These are phyloP conservation scores for Gerris lacustris DNA, from an alignment of 2,888 invertebrate species.

Conservation along the genomic window DNA sequence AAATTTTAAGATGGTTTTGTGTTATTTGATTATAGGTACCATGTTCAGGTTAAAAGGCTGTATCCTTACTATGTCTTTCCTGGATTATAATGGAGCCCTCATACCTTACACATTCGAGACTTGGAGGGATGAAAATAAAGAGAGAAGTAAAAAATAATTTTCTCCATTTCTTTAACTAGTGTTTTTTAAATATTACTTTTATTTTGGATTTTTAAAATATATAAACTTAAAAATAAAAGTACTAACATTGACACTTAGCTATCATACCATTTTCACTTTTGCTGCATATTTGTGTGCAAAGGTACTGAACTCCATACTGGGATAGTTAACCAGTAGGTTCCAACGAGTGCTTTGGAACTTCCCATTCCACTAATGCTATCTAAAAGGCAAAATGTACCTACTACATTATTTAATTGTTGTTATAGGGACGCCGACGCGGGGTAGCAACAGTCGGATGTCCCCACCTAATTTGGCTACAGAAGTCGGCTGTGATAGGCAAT, in stretches of 20 bases:
- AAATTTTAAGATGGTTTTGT: neutral
- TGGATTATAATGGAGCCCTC: conserved; percentile 87
- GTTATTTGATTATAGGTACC: conserved; percentile 51
- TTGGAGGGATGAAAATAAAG: conserved; percentile 80
- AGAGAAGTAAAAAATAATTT: conserved; percentile 38
- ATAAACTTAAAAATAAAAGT: neutral
- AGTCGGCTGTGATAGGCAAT: conserved; percentile 61
- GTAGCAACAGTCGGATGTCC: conserved; percentile 58
- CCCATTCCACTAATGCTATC: too few relatives aligned
- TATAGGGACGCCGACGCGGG: conserved; percentile 52
- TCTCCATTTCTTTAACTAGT: neutral
- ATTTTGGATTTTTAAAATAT: conserved; percentile 6
- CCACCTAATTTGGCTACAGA: conserved; percentile 48
- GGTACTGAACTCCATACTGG: too few relatives aligned
- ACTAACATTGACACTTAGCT: conserved; percentile 8
- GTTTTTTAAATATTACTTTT: neutral
- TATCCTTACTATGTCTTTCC: conserved; percentile 85
- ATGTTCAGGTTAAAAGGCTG: conserved; percentile 93
- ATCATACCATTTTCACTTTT: too few relatives aligned
- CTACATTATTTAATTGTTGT: neutral
- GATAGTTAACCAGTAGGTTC: too few relatives aligned
- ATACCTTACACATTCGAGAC: conserved; percentile 81
- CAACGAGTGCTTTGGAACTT: too few relatives aligned
- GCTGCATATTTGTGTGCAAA: too few relatives aligned
- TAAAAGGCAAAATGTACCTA: too few relatives aligned